These are phyloP conservation scores for Sebastes miniatus DNA, from an alignment of 2,797 vertebrate genomes.

Conservation along the genomic window DNA sequence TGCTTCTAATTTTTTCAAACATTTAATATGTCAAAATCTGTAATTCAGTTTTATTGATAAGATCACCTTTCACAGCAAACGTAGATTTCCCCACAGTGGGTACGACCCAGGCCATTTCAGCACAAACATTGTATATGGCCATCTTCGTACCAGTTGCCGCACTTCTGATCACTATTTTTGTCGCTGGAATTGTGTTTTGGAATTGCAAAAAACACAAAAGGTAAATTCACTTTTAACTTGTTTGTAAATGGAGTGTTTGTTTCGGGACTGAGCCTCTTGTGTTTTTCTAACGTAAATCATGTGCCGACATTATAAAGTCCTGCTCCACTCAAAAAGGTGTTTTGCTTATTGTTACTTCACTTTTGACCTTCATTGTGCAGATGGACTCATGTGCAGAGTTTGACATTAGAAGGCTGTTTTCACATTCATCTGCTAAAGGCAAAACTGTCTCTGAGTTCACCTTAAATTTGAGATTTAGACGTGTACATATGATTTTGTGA, in stretches of 20 bases:
- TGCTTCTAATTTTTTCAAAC: neutral
- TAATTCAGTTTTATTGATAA: neutral
- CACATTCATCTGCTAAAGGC: neutral
- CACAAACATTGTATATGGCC: rapidly evolving
- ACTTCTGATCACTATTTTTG: constrained; percentile 20
- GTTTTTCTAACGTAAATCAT: neutral
- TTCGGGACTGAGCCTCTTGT: neutral
- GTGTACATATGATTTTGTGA: neutral
- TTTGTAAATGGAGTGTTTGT: neutral
- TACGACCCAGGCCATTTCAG: rapidly evolving
- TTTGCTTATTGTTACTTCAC: neutral
- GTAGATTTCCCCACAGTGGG: neutral
- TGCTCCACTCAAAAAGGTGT: neutral
- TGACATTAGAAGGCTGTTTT: neutral
- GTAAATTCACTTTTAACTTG: neutral
- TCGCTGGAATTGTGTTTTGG: constrained; percentile 9
- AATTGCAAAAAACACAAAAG: constrained; percentile 25
- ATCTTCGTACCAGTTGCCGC: constrained; percentile 17
- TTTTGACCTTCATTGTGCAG: neutral
- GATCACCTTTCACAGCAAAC: rapidly evolving
- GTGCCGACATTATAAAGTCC: neutral
- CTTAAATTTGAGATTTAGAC: neutral
- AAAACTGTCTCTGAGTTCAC: neutral
- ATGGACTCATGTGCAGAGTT: neutral
- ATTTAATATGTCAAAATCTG: neutral